Evolutionary conservation across 1,140 invertebrate species (phyloP).

Genomic region (Streblospio benedicti): DNA sequence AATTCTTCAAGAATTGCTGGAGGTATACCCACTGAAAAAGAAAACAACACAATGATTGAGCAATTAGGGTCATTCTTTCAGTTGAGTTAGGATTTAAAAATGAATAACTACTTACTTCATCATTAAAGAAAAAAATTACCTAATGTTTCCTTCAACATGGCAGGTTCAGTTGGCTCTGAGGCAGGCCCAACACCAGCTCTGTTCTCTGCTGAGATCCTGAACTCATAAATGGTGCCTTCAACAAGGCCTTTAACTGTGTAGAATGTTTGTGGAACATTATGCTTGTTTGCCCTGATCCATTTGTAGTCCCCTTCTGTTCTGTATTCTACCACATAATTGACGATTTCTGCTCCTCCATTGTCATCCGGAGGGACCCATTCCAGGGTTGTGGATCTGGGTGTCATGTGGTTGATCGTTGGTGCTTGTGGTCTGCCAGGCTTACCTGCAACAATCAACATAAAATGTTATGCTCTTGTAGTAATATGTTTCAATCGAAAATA

Average conservation of each 20-base stretch:
- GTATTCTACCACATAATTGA: conserved; percentile 82
- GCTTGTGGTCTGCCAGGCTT: conserved; percentile 76
- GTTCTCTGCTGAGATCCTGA: conserved; percentile 91
- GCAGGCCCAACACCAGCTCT: conserved; percentile 90
- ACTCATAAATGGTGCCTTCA: conserved; percentile 59
- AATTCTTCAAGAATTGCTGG: conserved; percentile 11
- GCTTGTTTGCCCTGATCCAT: conserved; percentile 44
- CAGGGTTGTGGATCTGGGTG: conserved; percentile 63
- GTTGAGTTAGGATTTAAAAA: neutral
- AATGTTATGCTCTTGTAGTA: no score
- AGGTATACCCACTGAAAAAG: conserved; percentile 14
- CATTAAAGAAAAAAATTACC: neutral
- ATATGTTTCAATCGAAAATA: no score
- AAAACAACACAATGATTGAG: neutral
- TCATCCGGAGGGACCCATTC: conserved; percentile 68
- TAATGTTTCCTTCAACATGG: conserved; percentile 55
- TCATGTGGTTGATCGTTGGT: conserved; percentile 81
- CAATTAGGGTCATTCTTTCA: neutral
- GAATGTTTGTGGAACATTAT: conserved; percentile 52
- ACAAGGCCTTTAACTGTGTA: conserved; percentile 22
- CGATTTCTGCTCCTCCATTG: conserved; percentile 55
- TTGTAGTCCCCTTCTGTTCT: conserved; percentile 65
- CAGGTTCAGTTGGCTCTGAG: conserved; percentile 72
- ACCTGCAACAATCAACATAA: conserved; percentile 65
- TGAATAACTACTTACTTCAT: neutral